phyloP scores from a whole-genome alignment of 1,140 invertebrate species.

The Drosophila kurseongensis region DNA sequence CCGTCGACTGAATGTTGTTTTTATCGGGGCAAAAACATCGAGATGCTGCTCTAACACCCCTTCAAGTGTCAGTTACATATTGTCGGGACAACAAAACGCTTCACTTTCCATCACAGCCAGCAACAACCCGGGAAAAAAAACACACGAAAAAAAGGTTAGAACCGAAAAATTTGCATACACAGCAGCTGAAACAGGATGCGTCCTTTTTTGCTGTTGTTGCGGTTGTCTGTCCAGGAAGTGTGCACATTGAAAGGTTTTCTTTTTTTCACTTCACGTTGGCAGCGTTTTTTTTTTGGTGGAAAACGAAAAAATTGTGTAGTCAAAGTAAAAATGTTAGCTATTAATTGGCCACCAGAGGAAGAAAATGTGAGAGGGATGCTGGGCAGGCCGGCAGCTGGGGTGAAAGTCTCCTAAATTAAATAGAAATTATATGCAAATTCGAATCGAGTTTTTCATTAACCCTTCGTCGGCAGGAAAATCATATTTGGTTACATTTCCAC shows the following conservation, averaged over 20 bases:
- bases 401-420: slow-evolving; percentile 57
- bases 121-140: slow-evolving; percentile 28
- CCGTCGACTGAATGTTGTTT: slow-evolving; percentile 39
- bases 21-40: slow-evolving; percentile 66
- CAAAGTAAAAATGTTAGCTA: slow-evolving; percentile 71
- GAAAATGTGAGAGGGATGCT: slow-evolving; percentile 5
- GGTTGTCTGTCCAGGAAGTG: slow-evolving; percentile 80
- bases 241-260: slow-evolving; percentile 59
- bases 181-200: slow-evolving; percentile 75
- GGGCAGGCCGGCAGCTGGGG: slow-evolving; percentile 1
- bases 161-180: slow-evolving; percentile 77
- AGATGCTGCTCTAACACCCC: slow-evolving; percentile 76
- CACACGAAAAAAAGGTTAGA: slow-evolving; percentile 66
- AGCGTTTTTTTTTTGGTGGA: slow-evolving; percentile 26
- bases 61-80: slow-evolving; percentile 82
- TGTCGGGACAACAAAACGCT: slow-evolving; percentile 80
- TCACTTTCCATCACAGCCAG: slow-evolving; percentile 64
- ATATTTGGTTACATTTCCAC: slow-evolving; percentile 66
- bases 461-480: slow-evolving; percentile 51
- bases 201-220: slow-evolving; percentile 48
- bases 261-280: slow-evolving; percentile 8
- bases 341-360: slow-evolving; percentile 65
- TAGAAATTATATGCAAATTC: slow-evolving; percentile 80
- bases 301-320: slow-evolving; percentile 57
- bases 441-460: slow-evolving; percentile 72